Conservation (phyloP, 2,797 vertebrate genomes). For the Gadopsis marmoratus region DNA sequence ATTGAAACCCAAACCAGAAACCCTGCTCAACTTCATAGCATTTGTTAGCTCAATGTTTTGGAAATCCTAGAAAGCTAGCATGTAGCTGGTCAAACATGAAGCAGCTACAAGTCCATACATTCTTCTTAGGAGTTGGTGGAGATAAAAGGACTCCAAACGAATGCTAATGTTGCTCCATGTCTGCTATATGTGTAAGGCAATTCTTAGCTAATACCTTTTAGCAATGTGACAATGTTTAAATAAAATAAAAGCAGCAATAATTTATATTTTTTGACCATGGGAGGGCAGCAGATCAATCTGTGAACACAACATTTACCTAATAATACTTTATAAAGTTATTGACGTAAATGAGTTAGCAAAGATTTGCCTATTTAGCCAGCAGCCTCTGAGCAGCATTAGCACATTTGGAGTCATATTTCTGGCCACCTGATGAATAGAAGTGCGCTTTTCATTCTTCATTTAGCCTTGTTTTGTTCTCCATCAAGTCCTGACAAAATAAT, state of each 20-base stretch:
- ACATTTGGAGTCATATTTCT: background rate
- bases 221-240: background rate
- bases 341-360: background rate
- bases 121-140: background rate
- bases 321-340: background rate
- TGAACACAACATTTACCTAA: background rate
- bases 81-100: background rate
- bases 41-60: background rate
- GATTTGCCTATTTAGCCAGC: background rate
- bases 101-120: background rate
- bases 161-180: background rate
- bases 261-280: background rate
- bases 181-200: background rate
- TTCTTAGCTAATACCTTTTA: background rate
- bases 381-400: background rate
- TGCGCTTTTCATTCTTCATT: background rate
- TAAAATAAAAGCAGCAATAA: background rate
- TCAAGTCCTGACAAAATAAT: background rate
- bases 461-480: background rate
- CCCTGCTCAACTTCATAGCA: background rate
- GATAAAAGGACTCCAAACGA: background rate
- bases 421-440: background rate
- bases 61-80: background rate
- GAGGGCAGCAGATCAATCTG: background rate
- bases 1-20: slow-evolving; percentile 9